Evolutionary conservation across 2,888 invertebrate species (phyloP).

Genomic region (Macropis europaea): DNA sequence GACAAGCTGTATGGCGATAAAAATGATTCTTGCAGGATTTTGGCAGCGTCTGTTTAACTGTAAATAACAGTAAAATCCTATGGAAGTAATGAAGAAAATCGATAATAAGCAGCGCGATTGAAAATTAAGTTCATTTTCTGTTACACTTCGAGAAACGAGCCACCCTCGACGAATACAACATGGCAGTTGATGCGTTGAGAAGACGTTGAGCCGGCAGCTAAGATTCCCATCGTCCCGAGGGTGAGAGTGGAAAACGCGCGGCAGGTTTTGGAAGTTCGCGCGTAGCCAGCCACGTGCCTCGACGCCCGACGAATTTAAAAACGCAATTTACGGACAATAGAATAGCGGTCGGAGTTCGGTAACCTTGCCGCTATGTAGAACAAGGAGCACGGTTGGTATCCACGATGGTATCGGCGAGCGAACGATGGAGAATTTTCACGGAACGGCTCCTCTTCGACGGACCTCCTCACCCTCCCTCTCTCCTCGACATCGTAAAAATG

Average conservation of each 20-base stretch:
- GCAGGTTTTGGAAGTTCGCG: constrained; percentile 61
- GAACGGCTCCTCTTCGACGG: constrained; percentile 50
- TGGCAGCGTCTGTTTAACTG: too few relatives aligned
- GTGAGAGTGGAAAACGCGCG: background rate
- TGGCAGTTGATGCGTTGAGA: too few relatives aligned
- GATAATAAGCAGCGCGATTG: too few relatives aligned
- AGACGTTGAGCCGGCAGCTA: too few relatives aligned
- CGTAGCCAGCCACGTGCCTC: constrained; percentile 65
- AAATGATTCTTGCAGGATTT: too few relatives aligned
- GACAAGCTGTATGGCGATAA: too few relatives aligned
- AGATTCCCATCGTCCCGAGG: too few relatives aligned
- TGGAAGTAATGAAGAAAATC: too few relatives aligned
- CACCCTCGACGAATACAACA: too few relatives aligned
- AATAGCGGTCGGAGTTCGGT: constrained; percentile 69
- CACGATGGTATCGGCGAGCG: constrained; percentile 26
- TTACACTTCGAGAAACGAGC: too few relatives aligned
- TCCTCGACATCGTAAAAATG: constrained; percentile 73
- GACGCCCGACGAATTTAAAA: constrained; percentile 74
- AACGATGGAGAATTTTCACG: constrained; percentile 28
- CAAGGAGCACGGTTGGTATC: constrained; percentile 28
- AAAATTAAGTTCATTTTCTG: too few relatives aligned
- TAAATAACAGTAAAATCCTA: too few relatives aligned
- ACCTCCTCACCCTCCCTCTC: constrained; percentile 46
- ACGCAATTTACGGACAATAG: constrained; percentile 77
- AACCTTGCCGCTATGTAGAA: constrained; percentile 57